Evolutionary conservation across 2,797 vertebrate species (phyloP).

Genomic region (Pachyuromys duprasi): DNA sequence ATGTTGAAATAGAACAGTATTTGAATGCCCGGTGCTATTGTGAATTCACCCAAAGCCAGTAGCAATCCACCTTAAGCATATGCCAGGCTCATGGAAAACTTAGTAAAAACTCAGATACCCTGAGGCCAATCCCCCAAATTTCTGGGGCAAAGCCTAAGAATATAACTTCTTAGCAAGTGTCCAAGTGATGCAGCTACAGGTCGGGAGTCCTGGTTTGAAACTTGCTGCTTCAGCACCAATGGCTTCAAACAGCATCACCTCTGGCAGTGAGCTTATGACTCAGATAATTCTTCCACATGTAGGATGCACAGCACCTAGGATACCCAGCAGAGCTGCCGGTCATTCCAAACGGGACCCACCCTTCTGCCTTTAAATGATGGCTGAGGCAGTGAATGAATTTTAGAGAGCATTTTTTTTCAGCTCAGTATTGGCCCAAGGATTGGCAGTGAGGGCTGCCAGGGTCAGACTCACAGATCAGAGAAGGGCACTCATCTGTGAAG

Average conservation of each 20-base stretch:
- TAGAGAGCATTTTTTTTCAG: not conserved
- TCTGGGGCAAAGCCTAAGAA: not conserved
- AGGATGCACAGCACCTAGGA: not conserved
- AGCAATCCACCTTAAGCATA: not conserved
- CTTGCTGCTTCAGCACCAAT: not conserved
- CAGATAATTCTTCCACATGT: not conserved
- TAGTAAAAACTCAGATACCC: not conserved
- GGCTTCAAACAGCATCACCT: not conserved
- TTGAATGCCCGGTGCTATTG: not conserved
- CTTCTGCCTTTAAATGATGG: not conserved
- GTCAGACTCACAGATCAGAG: not conserved
- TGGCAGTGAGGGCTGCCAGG: not conserved
- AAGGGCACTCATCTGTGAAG: constrained; percentile 49
- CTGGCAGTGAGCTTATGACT: not conserved
- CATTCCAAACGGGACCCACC: not conserved
- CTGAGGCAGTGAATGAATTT: not conserved
- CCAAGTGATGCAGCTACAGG: not conserved
- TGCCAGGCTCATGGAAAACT: not conserved
- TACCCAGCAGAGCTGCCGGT: not conserved
- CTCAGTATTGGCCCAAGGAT: not conserved
- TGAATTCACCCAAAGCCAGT: not conserved
- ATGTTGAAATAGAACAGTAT: not conserved
- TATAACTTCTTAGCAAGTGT: not conserved
- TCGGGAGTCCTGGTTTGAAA: not conserved
- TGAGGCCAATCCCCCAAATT: not conserved